Base-by-base conservation (phyloP, 2,888 invertebrate genomes). In the Macrosiphum euphorbiae region DNA sequence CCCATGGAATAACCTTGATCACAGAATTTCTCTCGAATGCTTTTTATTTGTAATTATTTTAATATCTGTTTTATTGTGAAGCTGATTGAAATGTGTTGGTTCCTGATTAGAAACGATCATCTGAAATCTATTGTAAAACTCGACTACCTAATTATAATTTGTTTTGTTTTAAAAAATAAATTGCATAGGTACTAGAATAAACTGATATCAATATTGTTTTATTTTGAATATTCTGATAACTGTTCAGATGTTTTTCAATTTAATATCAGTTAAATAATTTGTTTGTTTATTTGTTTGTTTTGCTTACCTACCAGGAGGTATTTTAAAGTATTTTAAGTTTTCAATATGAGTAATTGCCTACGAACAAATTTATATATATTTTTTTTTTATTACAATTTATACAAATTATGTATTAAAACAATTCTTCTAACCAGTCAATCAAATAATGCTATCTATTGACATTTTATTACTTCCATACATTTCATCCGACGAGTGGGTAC, bases 201-300 rank as follows among this genome's bases (percentile, higher is more conserved):
- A 67, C 20, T 90, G 90, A 90, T 90, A 50, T 16, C 4, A 67
- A 24, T 52, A 16, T 67, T 67, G 47, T 67, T 90, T 61, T 47
- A 90, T 90, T 90, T 67, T 20, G 47, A 90, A 90, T 67, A 90
- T 67, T 90, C 11, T 67, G 67, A 90, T 90, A 67, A 50, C 44
- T 3, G n/a, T 55, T 67, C 10, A 0, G 5, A 67, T 90, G 47
- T 90, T 90, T 50, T 24, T 67, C 10, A n/a, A 90, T n/a, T 8
- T 61, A 90, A 47, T 58, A 86, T 47, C 86, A 90, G 24, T 24
- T 41, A 86, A 86, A 86, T 61, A 35, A 11, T 50, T 41, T 84
- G 55, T 24, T 78, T 78, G n/a, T 67, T 61, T 61, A 28, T 61
- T 67, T 35, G 10, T 91, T 50, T 85, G 10, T 91, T 50, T 85